Conservation (phyloP, 1,140 invertebrate genomes). For the Eumaeus atala region DNA sequence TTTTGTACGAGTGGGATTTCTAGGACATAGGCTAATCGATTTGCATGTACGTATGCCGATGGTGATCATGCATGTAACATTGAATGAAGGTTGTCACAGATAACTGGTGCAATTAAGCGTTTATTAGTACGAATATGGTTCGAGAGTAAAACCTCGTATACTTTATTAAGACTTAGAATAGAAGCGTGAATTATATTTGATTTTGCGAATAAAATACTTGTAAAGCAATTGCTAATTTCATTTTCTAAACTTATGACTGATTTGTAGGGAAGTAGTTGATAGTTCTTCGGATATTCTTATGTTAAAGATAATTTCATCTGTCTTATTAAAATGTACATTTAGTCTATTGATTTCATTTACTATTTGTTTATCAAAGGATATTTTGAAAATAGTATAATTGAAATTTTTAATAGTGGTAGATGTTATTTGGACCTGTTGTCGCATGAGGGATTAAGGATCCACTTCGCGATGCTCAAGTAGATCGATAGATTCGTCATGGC, state of each 20-base stretch:
- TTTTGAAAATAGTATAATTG: conserved; percentile 30
- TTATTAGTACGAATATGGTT: conserved; percentile 25
- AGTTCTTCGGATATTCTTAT: conserved; percentile 26
- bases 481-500: conserved; percentile 29
- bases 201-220: no score
- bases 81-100: conserved; percentile 21
- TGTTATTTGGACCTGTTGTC: conserved; percentile 27
- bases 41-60: conserved; percentile 26
- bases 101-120: conserved; percentile 21
- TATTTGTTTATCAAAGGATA: conserved; percentile 27
- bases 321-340: conserved; percentile 23
- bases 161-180: conserved; percentile 33
- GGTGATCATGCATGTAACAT: conserved; percentile 29
- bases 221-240: no score
- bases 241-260: conserved; percentile 17
- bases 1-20: conserved; percentile 29
- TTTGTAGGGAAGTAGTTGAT: conserved; percentile 17
- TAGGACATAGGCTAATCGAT: conserved; percentile 31
- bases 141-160: conserved; percentile 21
- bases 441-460: conserved; percentile 16
- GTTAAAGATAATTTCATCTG: conserved; percentile 24
- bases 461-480: conserved; percentile 28
- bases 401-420: conserved; percentile 27
- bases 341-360: conserved; percentile 30
- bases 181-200: conserved; percentile 34